Evolutionary conservation across 1,140 invertebrate genomes (phyloP).

Genomic region (Chironomus striatipennis): DNA sequence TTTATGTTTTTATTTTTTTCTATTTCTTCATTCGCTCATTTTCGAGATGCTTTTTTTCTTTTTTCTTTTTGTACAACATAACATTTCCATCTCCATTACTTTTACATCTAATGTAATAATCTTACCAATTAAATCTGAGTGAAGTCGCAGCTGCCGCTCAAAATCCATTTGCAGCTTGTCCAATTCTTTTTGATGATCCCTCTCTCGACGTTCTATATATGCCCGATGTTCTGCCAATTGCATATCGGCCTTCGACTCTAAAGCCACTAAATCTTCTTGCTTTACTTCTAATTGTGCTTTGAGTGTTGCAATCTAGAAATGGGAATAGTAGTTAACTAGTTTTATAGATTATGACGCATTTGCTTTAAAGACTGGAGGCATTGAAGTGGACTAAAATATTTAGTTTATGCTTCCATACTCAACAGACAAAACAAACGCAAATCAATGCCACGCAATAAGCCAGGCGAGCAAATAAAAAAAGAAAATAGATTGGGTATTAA

Average conservation of each 20-base stretch:
- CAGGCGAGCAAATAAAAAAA: neutral
- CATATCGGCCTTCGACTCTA: slow-evolving; percentile 37
- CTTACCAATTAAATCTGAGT: slow-evolving; percentile 22
- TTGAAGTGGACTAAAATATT: too few species aligned
- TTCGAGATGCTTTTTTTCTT: neutral
- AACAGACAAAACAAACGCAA: too few species aligned
- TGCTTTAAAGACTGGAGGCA: too few species aligned
- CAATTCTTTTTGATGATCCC: slow-evolving; percentile 46
- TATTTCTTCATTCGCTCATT: neutral
- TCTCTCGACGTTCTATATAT: slow-evolving; percentile 39
- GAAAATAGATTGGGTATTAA: neutral
- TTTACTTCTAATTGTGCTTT: slow-evolving; percentile 46
- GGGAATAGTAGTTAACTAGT: neutral
- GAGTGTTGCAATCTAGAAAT: slow-evolving; percentile 45
- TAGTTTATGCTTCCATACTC: too few species aligned
- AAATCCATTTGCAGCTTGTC: slow-evolving; percentile 45
- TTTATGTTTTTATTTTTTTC: neutral
- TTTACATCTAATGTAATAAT: neutral
- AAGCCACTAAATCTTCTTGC: slow-evolving; percentile 40
- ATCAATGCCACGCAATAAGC: neutral
- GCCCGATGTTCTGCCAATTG: slow-evolving; percentile 37
- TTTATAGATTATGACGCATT: too few species aligned
- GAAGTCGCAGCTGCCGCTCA: slow-evolving; percentile 35
- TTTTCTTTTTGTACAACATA: too few species aligned
- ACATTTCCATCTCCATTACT: too few species aligned